phyloP scores from a whole-genome alignment of 2,888 invertebrate species.

The Macrosiphum euphorbiae region DNA sequence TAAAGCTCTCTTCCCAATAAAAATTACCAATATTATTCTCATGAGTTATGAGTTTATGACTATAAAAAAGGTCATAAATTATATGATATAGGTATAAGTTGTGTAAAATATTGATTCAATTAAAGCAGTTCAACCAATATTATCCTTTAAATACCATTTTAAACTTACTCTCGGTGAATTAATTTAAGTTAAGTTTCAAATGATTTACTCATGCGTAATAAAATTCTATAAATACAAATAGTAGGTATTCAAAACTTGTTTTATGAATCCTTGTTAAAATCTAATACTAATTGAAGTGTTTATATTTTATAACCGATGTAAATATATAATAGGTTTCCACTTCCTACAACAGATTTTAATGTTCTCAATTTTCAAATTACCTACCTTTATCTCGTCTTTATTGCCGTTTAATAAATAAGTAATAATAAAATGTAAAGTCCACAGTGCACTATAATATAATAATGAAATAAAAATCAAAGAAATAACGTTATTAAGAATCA shows the following conservation, averaged over 20 bases:
- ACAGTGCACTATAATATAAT: background rate
- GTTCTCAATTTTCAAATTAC: background rate
- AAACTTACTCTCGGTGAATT: background rate
- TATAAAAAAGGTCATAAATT: too few species aligned
- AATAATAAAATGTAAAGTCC: background rate
- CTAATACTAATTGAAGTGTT: background rate
- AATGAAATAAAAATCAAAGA: background rate
- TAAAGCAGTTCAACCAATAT: background rate
- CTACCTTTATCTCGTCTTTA: too few species aligned
- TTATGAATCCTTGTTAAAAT: background rate
- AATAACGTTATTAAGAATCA: background rate
- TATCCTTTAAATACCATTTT: background rate
- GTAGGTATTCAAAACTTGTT: background rate
- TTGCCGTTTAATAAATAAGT: background rate
- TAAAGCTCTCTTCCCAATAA: too few species aligned
- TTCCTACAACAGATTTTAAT: background rate
- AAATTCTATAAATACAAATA: background rate
- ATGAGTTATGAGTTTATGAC: too few species aligned
- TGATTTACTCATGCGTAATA: background rate
- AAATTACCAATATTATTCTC: too few species aligned
- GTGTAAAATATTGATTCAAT: background rate
- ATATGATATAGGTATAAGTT: background rate
- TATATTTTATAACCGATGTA: background rate
- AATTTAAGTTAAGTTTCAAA: background rate
- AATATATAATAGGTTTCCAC: background rate